Evolutionary conservation across 30 jellyfish, hydroid and myxozoan genomes (phyloP).

Genomic region (Turritopsis rubra): DNA sequence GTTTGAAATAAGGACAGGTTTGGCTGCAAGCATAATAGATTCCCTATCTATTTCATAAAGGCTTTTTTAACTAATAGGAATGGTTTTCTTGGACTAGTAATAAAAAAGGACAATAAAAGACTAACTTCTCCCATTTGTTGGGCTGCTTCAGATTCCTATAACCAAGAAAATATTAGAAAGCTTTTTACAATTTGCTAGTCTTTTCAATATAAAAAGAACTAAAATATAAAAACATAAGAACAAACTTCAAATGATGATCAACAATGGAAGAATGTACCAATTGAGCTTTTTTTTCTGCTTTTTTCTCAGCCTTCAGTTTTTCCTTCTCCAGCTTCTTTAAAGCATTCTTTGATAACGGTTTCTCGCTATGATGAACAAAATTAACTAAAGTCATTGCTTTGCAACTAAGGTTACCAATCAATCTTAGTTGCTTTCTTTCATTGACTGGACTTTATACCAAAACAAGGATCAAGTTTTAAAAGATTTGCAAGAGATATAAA

Average conservation of each 20-base stretch:
- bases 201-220: neutral
- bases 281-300: conserved; percentile 85
- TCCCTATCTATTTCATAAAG: too few species aligned
- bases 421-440: neutral
- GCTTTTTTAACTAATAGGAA: too few species aligned
- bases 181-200: neutral
- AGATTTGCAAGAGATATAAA: too few species aligned
- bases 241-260: too few species aligned
- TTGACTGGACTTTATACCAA: too few species aligned
- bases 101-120: too few species aligned
- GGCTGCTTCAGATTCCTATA: conserved; percentile 68
- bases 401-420: neutral
- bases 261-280: conserved; percentile 69
- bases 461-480: too few species aligned
- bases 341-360: conserved; percentile 86
- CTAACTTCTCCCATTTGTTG: conserved; percentile 59
- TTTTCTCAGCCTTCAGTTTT: conserved; percentile 78
- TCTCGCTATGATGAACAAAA: neutral
- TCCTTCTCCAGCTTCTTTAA: conserved; percentile 93
- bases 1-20: too few species aligned
- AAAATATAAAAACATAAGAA: too few species aligned
- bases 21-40: too few species aligned
- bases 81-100: too few species aligned
- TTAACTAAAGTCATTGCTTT: too few species aligned
- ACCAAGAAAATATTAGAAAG: neutral